Base-by-base conservation (phyloP, 2,888 invertebrate species). In the Carcina quercana region DNA sequence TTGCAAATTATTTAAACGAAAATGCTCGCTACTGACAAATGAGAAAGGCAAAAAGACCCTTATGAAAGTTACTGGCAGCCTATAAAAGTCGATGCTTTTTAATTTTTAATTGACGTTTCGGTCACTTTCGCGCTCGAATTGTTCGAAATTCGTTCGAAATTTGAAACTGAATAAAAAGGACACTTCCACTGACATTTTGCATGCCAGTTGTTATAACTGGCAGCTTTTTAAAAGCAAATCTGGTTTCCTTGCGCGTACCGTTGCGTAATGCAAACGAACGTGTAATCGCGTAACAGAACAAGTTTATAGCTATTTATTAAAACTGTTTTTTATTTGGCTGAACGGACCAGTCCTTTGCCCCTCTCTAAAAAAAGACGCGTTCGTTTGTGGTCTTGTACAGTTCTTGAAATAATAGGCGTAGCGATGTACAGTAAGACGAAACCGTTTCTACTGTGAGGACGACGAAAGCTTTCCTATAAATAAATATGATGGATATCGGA, bases 191-290 rank as follows among this genome's bases (percentile, higher is more conserved):
- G 38, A 21, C 36, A 36, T 37, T 42, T 36, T 35, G 53, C 53
- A 52, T 57, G 59, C 53, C 43, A 50, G 53, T 55, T 51, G 50
- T 54, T 60, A 57, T 58, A 68, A 70, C 65, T 55, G 53, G 48
- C 50, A 39, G 49, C 49, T 47, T 51, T 35, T n/a, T n/a, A n/a
- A n/a, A n/a, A n/a, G n/a, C 35, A 54, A 63, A 59, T 65, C 67
- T 59, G 67, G 70, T 72, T 72, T 66, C 62, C 59, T 66, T 68
- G 49, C 51, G 47, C 45, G 53, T 53, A 53, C 33, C 35, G 47
- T 71, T 71, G 62, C 65, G 67, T 65, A 70, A 70, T 57, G 39
- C 42, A 45, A 53, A 47, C n/a, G n/a, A n/a, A 50, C 43, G 46
- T 50, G 47, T 30, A 42, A 38, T 47, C 40, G 56, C 37, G 40